phyloP scores from a whole-genome alignment of 2,113 vertebrate species.

The Lagopus leucura region DNA sequence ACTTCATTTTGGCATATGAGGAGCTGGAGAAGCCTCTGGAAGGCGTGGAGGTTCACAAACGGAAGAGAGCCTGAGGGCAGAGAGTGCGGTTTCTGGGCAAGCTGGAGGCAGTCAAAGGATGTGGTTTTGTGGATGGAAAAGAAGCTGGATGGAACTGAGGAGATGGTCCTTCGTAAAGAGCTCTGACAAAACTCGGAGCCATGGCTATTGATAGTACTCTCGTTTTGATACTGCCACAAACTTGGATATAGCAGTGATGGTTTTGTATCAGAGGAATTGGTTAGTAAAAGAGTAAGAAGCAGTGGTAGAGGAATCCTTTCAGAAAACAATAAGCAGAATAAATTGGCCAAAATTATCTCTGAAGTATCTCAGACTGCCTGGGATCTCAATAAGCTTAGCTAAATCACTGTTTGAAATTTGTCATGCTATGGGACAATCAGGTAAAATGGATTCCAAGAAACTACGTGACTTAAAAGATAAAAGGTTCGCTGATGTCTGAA shows the following conservation, averaged over 20 bases:
- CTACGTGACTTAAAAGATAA: neutral
- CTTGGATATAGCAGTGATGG: neutral
- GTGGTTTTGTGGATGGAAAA: conserved; percentile 33
- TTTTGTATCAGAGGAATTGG: neutral
- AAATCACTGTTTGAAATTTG: neutral
- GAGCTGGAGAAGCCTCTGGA: neutral
- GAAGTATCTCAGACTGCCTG: neutral
- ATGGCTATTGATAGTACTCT: neutral
- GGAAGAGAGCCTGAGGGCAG: neutral
- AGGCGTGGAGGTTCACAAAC: neutral
- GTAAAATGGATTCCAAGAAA: neutral
- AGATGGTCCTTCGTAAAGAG: conserved; percentile 11
- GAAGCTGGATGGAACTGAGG: neutral
- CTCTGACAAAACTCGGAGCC: neutral
- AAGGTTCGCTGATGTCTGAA: neutral
- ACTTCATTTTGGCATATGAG: conserved; percentile 23
- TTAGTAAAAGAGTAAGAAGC: neutral
- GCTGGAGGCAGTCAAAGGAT: conserved; percentile 22
- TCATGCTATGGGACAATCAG: neutral
- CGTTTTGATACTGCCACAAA: neutral
- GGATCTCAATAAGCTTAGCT: neutral
- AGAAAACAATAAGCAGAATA: neutral
- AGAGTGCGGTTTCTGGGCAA: neutral
- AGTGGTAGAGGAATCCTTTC: neutral
- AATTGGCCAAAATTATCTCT: neutral